Conservation (phyloP, 1,140 invertebrate species). For the Caenorhabditis briggsae region DNA sequence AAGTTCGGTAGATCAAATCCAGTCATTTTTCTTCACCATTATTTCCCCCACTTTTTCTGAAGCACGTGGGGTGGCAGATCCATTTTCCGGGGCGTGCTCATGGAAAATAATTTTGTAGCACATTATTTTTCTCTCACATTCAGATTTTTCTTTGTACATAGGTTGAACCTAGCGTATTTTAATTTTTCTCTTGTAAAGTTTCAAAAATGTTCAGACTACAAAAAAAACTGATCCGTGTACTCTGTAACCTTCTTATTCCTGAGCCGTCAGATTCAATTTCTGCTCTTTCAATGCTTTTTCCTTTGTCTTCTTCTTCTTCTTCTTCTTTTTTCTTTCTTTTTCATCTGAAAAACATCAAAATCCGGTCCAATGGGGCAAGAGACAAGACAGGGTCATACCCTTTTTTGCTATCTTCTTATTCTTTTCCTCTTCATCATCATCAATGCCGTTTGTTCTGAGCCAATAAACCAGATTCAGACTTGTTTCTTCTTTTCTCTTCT, state of each 20-base stretch:
- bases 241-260: no score
- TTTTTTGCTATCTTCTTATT: conserved; percentile 16
- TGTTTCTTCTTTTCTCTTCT: not conserved
- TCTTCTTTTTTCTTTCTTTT: not conserved
- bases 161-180: no score
- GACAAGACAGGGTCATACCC: not conserved
- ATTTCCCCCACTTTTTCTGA: not conserved
- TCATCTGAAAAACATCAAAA: conserved; percentile 1
- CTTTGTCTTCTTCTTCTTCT: not conserved
- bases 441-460: not conserved
- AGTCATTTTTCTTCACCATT: not conserved
- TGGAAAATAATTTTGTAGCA: not conserved
- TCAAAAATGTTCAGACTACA: no score
- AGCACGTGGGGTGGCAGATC: not conserved
- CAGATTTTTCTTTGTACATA: not conserved
- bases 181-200: no score
- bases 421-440: conserved; percentile 7
- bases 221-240: no score
- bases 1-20: conserved; percentile 7
- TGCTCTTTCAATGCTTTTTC: not conserved
- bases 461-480: no score
- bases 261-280: not conserved
- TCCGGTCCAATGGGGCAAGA: not conserved
- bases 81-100: conserved; percentile 28
- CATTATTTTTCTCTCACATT: not conserved